A percentile compares a stretch with the other conserved stretches of the same genome.
Evolutionary conservation across 2,113 vertebrate genomes (phyloP).

Genomic region (Coptodon rendalli): DNA sequence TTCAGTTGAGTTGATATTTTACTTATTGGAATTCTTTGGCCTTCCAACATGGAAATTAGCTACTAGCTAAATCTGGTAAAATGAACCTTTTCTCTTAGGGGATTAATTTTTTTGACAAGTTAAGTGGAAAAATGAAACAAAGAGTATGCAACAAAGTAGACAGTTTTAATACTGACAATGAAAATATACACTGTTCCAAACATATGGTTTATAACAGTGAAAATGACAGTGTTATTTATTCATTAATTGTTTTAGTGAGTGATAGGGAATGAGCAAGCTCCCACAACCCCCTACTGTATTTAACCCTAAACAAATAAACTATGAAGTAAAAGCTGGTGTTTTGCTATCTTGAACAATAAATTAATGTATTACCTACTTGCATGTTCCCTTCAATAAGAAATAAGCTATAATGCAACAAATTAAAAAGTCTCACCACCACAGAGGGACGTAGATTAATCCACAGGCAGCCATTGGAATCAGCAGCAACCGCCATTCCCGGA

Average conservation of each 20-base stretch:
- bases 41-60: accelerated
- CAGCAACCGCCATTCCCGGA: conserved; percentile 79
- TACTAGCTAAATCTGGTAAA: background rate
- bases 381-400: background rate
- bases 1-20: background rate
- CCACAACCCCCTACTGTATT: background rate
- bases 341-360: background rate
- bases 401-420: background rate
- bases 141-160: background rate
- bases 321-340: background rate
- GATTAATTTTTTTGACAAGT: background rate
- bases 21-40: background rate
- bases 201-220: background rate
- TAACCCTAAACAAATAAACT: background rate
- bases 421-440: conserved; percentile 83
- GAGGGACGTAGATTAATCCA: conserved; percentile 71
- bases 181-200: background rate
- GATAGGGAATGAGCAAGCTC: too few relatives aligned
- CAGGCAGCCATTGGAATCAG: conserved; percentile 75
- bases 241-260: too few relatives aligned
- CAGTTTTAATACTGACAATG: background rate
- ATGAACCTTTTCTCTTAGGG: background rate
- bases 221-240: background rate
- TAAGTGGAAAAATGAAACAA: background rate
- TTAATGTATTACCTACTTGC: background rate